Conservation (phyloP, 2,113 vertebrate genomes). For the Corydoras maculifer region DNA sequence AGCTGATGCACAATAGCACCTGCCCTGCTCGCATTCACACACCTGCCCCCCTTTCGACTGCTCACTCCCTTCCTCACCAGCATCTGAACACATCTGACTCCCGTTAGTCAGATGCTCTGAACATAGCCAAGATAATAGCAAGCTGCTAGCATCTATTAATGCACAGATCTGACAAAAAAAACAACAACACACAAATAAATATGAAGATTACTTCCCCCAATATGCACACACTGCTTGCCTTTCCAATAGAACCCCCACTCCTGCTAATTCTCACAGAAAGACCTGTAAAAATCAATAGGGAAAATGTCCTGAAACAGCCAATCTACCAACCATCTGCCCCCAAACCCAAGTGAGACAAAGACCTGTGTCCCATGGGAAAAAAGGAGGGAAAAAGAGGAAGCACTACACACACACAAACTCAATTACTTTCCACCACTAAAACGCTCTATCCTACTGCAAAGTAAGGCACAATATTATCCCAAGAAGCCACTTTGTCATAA, state of each 20-base stretch:
- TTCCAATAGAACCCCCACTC: slow-evolving; percentile 38
- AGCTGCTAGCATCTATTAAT: slow-evolving; percentile 27
- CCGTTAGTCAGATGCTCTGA: neutral
- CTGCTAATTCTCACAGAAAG: slow-evolving; percentile 51
- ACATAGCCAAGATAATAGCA: slow-evolving; percentile 20
- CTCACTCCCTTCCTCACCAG: slow-evolving; percentile 4
- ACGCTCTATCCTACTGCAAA: slow-evolving; percentile 32
- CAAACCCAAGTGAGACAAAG: slow-evolving; percentile 52
- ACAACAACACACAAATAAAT: neutral
- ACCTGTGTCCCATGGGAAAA: slow-evolving; percentile 33
- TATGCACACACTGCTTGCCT: slow-evolving; percentile 15
- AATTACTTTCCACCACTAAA: slow-evolving; percentile 43
- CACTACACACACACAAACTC: slow-evolving; percentile 39
- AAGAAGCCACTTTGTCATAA: slow-evolving; percentile 21
- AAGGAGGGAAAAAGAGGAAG: slow-evolving; percentile 28
- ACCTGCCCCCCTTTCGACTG: slow-evolving; percentile 32
- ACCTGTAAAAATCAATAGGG: slow-evolving; percentile 65
- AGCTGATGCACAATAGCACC: slow-evolving; percentile 47
- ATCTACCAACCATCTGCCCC: slow-evolving; percentile 65
- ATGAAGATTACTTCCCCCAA: slow-evolving; percentile 11
- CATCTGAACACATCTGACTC: slow-evolving; percentile 8
- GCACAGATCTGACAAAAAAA: neutral
- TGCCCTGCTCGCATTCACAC: slow-evolving; percentile 40
- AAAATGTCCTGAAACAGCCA: slow-evolving; percentile 62
- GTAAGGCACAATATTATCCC: slow-evolving; percentile 10